phyloP scores from a whole-genome alignment of 1,140 invertebrate genomes.

The Scaptodrosophila lebanonensis region DNA sequence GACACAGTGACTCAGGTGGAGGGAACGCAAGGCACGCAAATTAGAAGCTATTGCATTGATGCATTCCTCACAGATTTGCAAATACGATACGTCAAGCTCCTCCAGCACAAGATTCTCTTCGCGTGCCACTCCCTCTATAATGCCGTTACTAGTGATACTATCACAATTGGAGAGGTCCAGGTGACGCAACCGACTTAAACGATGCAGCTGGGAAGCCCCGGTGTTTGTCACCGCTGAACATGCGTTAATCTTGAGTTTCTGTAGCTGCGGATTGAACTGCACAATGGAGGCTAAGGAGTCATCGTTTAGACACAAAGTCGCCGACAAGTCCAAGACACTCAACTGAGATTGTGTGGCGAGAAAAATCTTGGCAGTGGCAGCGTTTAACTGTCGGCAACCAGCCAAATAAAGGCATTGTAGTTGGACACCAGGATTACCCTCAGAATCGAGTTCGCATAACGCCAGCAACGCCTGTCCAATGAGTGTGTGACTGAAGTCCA shows the following conservation, averaged over 20 bases:
- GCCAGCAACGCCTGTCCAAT: conserved; percentile 80
- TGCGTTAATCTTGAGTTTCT: conserved; percentile 79
- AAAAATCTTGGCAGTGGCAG: conserved; percentile 80
- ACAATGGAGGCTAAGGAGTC: conserved; percentile 80
- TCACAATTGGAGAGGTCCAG: conserved; percentile 84
- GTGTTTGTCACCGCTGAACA: conserved; percentile 82
- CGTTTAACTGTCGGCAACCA: conserved; percentile 83
- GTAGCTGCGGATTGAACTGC: conserved; percentile 79
- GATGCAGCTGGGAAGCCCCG: conserved; percentile 79
- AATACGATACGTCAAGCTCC: conserved; percentile 81
- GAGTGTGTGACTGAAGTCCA: conserved; percentile 83
- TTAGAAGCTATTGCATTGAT: conserved; percentile 80
- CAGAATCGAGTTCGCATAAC: conserved; percentile 77
- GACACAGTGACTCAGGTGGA: conserved; percentile 84
- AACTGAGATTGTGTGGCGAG: conserved; percentile 80
- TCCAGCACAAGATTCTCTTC: conserved; percentile 77
- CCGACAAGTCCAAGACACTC: conserved; percentile 81
- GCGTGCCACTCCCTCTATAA: conserved; percentile 80
- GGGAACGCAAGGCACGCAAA: conserved; percentile 79
- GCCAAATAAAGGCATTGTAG: conserved; percentile 80
- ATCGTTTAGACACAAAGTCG: conserved; percentile 82
- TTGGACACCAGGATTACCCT: conserved; percentile 76
- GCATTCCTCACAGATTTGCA: conserved; percentile 81
- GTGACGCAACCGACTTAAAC: conserved; percentile 79
- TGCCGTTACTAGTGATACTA: conserved; percentile 80